Percentiles rank a stretch among this genome's conserved stretches.
Evolutionary conservation across 2,113 vertebrate species (phyloP).

Genomic region (Uria lomvia): DNA sequence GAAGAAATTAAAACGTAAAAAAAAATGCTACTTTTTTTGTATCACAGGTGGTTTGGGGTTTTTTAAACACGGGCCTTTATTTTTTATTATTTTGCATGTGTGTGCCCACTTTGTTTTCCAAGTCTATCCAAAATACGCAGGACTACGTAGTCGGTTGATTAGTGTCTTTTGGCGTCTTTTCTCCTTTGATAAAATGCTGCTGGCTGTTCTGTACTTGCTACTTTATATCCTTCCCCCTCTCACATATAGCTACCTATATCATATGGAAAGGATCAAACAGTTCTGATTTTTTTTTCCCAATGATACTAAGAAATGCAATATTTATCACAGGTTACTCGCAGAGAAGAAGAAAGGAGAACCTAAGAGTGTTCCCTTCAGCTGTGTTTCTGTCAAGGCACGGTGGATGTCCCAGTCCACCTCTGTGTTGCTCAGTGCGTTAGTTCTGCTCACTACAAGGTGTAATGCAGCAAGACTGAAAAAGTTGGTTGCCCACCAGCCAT

Average conservation of each 20-base stretch:
- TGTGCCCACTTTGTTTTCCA: not conserved
- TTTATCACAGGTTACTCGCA: conserved; percentile 79
- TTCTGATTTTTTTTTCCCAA: conserved; percentile 61
- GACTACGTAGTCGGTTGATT: not conserved
- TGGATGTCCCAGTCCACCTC: conserved; percentile 40
- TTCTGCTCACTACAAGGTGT: conserved; percentile 4
- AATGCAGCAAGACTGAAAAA: conserved; percentile 39
- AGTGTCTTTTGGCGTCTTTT: conserved; percentile 38
- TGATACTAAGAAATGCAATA: conserved; percentile 78
- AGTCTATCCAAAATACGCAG: not conserved
- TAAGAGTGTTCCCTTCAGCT: conserved; percentile 73
- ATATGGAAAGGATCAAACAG: conserved; percentile 76
- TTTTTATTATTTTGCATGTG: not conserved
- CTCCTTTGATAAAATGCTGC: conserved; percentile 68
- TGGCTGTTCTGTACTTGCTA: conserved; percentile 57
- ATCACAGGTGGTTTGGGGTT: not conserved
- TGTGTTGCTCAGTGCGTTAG: conserved; percentile 41
- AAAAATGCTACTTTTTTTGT: not conserved
- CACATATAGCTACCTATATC: conserved; percentile 67
- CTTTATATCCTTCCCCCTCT: conserved; percentile 4
- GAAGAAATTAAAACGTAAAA: not conserved
- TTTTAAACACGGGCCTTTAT: not conserved
- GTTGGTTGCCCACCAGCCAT: conserved; percentile 61
- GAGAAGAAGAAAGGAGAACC: conserved; percentile 75
- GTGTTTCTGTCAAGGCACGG: conserved; percentile 57